Evolutionary conservation across 1,140 invertebrate species (phyloP), one percentile per base, ranked within the genome.

Genomic region (Phthorimaea operculella): DNA sequence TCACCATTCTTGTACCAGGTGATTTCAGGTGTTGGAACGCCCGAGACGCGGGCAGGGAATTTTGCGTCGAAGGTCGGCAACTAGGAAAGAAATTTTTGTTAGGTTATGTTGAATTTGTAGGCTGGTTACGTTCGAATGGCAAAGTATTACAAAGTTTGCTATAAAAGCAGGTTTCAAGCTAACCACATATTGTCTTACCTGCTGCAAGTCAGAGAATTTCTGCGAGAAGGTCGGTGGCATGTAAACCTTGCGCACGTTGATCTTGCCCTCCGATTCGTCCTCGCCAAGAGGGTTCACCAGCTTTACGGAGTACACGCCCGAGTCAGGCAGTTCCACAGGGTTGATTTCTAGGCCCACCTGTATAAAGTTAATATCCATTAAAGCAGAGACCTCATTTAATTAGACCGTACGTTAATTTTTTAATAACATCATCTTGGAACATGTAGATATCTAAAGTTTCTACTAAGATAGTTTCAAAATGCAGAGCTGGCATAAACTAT

Each of bases 11-110:
- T 93, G 69, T 90, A 92, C 96, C 96, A 99, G 0, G 88, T 86
- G 7, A 98, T 86, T 7, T 96, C 93, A 0, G 97, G 97, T 53
- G 89, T 86, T 0, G 97, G 97, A 36, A 97, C 89, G 9, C 96
- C 97, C 21, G 89, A 90, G 4, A 98, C 91, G 6, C 93, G 89
- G 4, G 93, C 93, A 0, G 91, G 87, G 72, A 96, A 93, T 72
- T 95, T 94, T 16, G 92, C 93, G 74, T 96, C 93, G 64, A 89
- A 89, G 12, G 87, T 88, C 9, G 92, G 91, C 10, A 94, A 67
- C 88, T 92, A 72, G 44, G 74, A 9, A 28, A 28, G 21, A 28
- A 28, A 28, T 28, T 28, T 28, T 28, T 28, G 21, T 28, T 28
- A 6, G 21, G 2, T 28, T 28, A 6, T 6, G 21, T 28, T 28